Evolutionary conservation across 92 coral and sea anemone species (phyloP), one percentile per base, ranked within the genome.

Genomic region (Zoanthus sansibaricus): DNA sequence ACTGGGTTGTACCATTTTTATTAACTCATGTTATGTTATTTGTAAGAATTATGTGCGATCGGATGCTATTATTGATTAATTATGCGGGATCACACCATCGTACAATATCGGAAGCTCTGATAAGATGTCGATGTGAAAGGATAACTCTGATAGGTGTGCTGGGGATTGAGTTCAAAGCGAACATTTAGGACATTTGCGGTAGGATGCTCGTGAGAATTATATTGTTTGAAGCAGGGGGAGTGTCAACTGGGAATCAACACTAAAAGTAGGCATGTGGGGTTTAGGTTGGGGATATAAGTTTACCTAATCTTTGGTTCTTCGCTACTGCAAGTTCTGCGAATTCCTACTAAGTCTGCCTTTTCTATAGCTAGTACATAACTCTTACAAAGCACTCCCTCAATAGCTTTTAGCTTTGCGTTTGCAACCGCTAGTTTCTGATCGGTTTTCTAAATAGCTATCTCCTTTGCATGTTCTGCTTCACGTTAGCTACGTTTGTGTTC

Each of bases 331-430:
- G 33, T 49, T 4, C 42, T 33, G 32, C 16, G 7, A 82, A 33
- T 64, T 61, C 51, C 42, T 47, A 18, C 7, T 16, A 66, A 66
- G 5, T n/a, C n/a, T 66, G 71, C 33, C 33, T 66, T 66, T 7
- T 32, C 18, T 7, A n/a, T n/a, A n/a, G n/a, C n/a, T n/a, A n/a
- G 18, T 3, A n/a, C 71, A 56, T 47, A 31, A 13, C 15, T 75
- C 54, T n/a, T 83, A 18, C 45, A 33, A 4, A 71, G 20, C 49
- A 69, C 78, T 70, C 52, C 78, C 30, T 85, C 72, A 15, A 85
- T 85, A 47, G 82, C 83, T 75, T 73, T 31, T 21, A 85, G 72
- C 73, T 75, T 85, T n/a, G 88, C 88, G n/a, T 86, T 75, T 17
- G 88, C 88, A 56, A 75, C 68, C 75, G 83, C 88, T 44, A 51